Percentiles rank a stretch among this genome's conserved stretches.
Evolutionary conservation across 2,113 vertebrate genomes (phyloP).

Genomic region (Leptobrachium ailaonicum): DNA sequence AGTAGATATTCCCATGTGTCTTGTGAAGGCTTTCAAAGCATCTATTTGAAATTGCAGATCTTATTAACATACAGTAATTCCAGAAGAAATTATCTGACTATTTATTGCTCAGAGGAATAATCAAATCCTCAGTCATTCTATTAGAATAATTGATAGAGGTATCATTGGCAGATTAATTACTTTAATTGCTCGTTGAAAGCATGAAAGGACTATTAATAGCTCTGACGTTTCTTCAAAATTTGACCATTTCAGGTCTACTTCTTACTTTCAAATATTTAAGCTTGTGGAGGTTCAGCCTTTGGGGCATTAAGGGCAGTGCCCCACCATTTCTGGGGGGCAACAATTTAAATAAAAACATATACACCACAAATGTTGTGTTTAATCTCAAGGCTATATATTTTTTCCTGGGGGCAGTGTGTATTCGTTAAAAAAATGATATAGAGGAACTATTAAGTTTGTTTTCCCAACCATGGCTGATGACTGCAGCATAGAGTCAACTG

Average conservation of each 20-base stretch:
- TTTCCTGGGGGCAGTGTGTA: no score
- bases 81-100: slow-evolving; percentile 14
- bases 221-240: not conserved
- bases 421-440: no score
- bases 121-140: slow-evolving; percentile 6
- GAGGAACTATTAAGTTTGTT: no score
- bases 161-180: slow-evolving; percentile 10
- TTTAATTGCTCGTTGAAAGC: slow-evolving; percentile 24
- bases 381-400: no score
- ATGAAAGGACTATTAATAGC: not conserved
- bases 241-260: not conserved
- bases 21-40: slow-evolving; percentile 19
- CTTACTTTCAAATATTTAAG: no score
- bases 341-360: no score
- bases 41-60: slow-evolving; percentile 29
- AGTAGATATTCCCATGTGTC: slow-evolving; percentile 28
- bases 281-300: no score
- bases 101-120: slow-evolving; percentile 14
- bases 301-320: no score
- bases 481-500: no score
- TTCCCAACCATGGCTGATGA: no score
- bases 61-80: slow-evolving; percentile 37
- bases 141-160: slow-evolving; percentile 32
- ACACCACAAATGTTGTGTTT: no score
- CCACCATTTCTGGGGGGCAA: no score